Percentiles rank a stretch among this genome's conserved stretches.
Evolutionary conservation across 2,113 vertebrate genomes (phyloP).

Genomic region (Nanger granti): DNA sequence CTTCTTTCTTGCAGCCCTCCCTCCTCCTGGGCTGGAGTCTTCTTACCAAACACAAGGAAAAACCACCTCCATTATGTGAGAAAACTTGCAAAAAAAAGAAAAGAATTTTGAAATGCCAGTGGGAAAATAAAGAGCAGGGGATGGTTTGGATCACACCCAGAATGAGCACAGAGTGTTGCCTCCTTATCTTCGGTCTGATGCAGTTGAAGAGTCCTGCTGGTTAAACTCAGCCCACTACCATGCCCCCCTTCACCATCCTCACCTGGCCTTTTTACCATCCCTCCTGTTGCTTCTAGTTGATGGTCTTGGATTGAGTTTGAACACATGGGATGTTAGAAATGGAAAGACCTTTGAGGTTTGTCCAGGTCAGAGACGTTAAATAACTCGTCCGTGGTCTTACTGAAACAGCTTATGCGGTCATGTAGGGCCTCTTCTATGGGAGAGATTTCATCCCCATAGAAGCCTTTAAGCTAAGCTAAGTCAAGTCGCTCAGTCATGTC

Average conservation of each 20-base stretch:
- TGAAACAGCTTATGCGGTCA: neutral
- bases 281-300: neutral
- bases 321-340: neutral
- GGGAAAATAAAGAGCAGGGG: too few relatives aligned
- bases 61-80: neutral
- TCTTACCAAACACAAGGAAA: neutral
- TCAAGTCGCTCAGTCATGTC: too few relatives aligned
- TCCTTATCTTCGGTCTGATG: neutral
- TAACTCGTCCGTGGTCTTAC: neutral
- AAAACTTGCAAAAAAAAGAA: neutral
- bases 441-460: neutral
- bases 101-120: neutral
- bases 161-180: neutral
- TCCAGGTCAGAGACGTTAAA: neutral
- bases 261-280: neutral
- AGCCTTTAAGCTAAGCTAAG: neutral
- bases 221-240: neutral
- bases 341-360: neutral
- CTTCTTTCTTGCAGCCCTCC: neutral
- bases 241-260: neutral
- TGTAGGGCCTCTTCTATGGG: neutral
- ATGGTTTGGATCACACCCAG: neutral
- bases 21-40: neutral
- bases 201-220: neutral
- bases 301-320: neutral